Evolutionary conservation across 2,888 invertebrate species (phyloP), one percentile per base, ranked within the genome.

Genomic region (Eurytoma adleriae): DNA sequence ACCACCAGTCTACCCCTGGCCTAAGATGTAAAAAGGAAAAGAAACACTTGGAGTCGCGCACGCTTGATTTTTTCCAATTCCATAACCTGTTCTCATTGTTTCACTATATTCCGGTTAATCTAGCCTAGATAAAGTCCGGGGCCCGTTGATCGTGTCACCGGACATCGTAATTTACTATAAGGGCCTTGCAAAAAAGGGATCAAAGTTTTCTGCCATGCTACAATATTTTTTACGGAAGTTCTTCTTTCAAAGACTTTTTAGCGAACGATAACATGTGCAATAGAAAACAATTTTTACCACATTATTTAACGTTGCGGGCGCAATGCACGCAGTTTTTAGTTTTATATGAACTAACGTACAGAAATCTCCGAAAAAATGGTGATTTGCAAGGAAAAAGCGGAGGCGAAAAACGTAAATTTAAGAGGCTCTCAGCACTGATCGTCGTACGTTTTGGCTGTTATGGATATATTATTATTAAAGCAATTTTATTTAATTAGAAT

Each of bases 1-100:
- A 86, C 96, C 96, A 78, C 91, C 93, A 72, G 92, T 93, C 69
- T 96, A 95, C 86, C 84, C 92, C 57, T 94, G 93, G 92, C 93
- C 94, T 56, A 91, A 91, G 84, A 85, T 91, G 80, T 91, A 90
- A 91, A 79, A 14, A 75, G 16, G 50, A 13, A 27, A 1, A 48
- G 18, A 4, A 4, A 14, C 18, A 7, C 62, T 40, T 40, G 18
- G 14, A 4, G 14, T 57, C 40, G n/a, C 57, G 62, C n/a, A n/a
- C 30, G 54, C 66, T 75, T 75, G 40, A 71, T 40, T 71, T n/a
- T 24, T 30, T 14, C 24, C 40, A 50, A 72, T 69, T 80, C 5
- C 48, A 30, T 71, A 57, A 71, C 68, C 76, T 64, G 67, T 48
- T 76, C n/a, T 74, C 54, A 61, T 67, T 24, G 20, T 13, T 68